phyloP scores from a whole-genome alignment of 2,797 vertebrate species.

The Acridotheres tristis region DNA sequence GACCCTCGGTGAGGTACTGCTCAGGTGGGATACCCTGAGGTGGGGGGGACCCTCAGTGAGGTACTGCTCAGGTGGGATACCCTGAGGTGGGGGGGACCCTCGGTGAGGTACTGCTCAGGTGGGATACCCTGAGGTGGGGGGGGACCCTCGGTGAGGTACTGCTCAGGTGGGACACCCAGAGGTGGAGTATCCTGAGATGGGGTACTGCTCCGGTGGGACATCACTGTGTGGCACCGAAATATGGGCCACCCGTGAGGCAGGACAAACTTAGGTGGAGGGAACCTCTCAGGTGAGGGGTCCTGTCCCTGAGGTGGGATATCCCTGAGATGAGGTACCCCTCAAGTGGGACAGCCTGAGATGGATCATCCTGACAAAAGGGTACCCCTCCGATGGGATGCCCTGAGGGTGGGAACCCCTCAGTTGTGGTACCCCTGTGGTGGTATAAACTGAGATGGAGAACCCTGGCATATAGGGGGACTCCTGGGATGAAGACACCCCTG shows the following conservation, averaged over 20 bases:
- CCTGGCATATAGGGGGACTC: not conserved
- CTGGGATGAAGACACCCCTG: not conserved
- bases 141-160: accelerated
- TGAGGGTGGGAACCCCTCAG: not conserved
- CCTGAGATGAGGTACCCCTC: not conserved
- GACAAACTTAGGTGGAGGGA: not conserved
- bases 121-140: not conserved
- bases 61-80: not conserved
- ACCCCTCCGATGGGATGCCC: not conserved
- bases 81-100: not conserved
- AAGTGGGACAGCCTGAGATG: not conserved
- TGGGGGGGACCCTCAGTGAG: not conserved
- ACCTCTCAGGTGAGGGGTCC: too few relatives aligned
- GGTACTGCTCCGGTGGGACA: not conserved
- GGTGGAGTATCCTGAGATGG: not conserved
- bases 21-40: not conserved
- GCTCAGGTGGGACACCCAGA: not conserved
- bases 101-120: not conserved
- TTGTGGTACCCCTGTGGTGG: not conserved
- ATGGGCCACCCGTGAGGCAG: not conserved
- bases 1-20: accelerated
- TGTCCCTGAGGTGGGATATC: not conserved
- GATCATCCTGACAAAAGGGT: not conserved
- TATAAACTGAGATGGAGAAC: not conserved
- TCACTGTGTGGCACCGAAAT: not conserved